phyloP scores from a whole-genome alignment of 2,113 vertebrate species.

The Machaerirhynchus nigripectus region DNA sequence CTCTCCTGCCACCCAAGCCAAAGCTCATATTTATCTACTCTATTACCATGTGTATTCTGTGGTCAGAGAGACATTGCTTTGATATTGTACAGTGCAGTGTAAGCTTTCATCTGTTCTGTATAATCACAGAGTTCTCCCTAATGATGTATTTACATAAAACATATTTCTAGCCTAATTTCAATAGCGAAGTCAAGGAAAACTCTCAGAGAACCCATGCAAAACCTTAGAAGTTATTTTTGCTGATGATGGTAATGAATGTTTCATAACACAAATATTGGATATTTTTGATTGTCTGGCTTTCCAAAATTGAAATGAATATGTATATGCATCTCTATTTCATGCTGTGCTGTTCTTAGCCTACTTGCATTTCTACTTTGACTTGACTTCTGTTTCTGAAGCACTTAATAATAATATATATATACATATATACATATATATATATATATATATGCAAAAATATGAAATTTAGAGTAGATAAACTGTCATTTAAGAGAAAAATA shows the following conservation, averaged over 20 bases:
- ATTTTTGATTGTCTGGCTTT: slow-evolving; percentile 30
- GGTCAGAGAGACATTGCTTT: slow-evolving; percentile 37
- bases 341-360: not conserved
- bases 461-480: too few relatives aligned
- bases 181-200: slow-evolving; percentile 32
- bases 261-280: not conserved
- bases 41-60: slow-evolving; percentile 11
- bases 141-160: slow-evolving; percentile 57
- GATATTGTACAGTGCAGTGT: not conserved
- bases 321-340: not conserved
- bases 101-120: slow-evolving; percentile 40
- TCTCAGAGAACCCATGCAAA: slow-evolving; percentile 14
- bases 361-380: not conserved
- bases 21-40: slow-evolving; percentile 5
- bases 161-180: slow-evolving; percentile 41
- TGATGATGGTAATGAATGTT: slow-evolving; percentile 11
- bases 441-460: too few relatives aligned
- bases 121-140: slow-evolving; percentile 41
- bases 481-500: not conserved
- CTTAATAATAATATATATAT: not conserved
- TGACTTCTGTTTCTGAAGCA: not conserved
- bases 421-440: too few relatives aligned
- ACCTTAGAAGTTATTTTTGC: slow-evolving; percentile 38
- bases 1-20: not conserved
- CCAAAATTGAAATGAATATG: slow-evolving; percentile 20